Percentiles rank a stretch among this genome's conserved stretches.
Conservation (phyloP, 2,797 vertebrate genomes). For the Paguma larvata region DNA sequence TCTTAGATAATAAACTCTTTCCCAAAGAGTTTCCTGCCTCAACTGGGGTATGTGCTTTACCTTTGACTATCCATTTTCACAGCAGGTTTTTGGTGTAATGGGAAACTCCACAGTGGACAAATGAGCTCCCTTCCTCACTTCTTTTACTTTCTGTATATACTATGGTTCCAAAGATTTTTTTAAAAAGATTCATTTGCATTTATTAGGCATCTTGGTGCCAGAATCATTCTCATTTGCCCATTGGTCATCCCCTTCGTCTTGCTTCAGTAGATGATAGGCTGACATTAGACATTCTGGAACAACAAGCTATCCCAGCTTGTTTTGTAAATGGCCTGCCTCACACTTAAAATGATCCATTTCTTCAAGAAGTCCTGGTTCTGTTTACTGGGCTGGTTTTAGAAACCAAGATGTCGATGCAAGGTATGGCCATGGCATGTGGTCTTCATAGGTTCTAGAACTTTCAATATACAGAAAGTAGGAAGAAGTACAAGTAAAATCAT, state of each 20-base stretch:
- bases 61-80: background rate
- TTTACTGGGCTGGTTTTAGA: background rate
- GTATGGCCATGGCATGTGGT: background rate
- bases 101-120: background rate
- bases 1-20: background rate
- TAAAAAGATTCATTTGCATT: background rate
- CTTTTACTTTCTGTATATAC: background rate
- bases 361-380: background rate
- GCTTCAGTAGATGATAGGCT: fast-evolving
- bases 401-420: background rate
- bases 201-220: background rate
- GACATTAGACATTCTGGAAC: background rate
- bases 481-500: background rate
- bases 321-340: background rate
- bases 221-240: background rate
- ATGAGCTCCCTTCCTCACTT: background rate
- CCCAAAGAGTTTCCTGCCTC: background rate
- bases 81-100: no score
- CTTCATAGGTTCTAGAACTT: background rate
- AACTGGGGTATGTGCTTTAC: background rate
- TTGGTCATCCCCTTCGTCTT: no score
- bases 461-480: background rate
- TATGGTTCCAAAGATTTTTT: background rate
- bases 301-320: background rate
- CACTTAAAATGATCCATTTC: background rate